A percentile compares a stretch with the other conserved stretches of the same genome.
Evolutionary conservation across 2,113 vertebrate species (phyloP).

Genomic region (Gopherus flavomarginatus): DNA sequence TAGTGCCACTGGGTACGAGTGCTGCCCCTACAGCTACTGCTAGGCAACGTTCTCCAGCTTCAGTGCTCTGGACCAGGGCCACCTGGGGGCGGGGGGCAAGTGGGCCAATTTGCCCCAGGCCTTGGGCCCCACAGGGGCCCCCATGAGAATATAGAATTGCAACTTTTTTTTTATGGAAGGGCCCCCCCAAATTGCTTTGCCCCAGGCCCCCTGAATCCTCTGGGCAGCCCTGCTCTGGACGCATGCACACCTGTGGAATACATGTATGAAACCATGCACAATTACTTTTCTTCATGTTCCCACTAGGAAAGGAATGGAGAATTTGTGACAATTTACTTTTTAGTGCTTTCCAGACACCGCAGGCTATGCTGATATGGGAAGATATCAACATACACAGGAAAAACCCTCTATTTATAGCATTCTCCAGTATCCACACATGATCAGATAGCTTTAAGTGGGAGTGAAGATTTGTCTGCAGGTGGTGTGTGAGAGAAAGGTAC

Average conservation of each 20-base stretch:
- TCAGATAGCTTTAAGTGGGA: background rate
- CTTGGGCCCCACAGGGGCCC: no score
- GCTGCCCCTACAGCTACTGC: background rate
- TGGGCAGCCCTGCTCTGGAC: background rate
- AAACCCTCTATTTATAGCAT: no score
- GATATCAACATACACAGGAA: background rate
- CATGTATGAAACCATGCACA: background rate
- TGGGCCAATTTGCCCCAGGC: no score
- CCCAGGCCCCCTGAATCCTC: no score
- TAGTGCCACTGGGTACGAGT: background rate
- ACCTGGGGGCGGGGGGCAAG: no score
- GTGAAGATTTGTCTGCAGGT: background rate
- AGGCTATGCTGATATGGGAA: background rate
- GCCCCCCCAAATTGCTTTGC: no score
- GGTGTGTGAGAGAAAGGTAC: background rate
- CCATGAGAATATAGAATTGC: no score
- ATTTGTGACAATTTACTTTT: background rate
- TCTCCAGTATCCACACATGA: background rate
- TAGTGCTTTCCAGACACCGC: background rate
- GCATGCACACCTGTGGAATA: background rate
- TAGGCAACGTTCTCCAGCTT: background rate
- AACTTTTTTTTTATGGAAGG: no score
- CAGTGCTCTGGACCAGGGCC: background rate
- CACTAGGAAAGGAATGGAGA: fast-evolving
- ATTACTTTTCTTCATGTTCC: background rate